Evolutionary conservation across 2,797 vertebrate species (phyloP).

Genomic region (Synaphobranchus kaupii): DNA sequence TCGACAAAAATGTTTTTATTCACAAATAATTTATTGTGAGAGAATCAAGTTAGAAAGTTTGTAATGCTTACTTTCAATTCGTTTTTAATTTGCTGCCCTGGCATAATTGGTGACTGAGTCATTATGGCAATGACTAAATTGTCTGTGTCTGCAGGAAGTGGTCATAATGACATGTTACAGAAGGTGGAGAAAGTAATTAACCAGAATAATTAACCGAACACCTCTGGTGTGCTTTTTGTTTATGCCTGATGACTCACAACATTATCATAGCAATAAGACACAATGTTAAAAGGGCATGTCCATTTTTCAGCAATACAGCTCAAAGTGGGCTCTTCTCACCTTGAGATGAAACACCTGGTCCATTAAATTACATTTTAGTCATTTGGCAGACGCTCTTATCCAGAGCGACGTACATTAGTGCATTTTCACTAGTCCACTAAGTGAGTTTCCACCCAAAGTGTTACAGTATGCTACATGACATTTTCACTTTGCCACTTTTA

Average conservation of each 20-base stretch:
- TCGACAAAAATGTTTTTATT: slow-evolving; percentile 19
- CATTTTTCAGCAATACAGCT: neutral
- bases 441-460: neutral
- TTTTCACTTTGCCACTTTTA: neutral
- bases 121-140: slow-evolving; percentile 55
- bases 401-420: too few species aligned
- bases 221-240: neutral
- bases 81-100: slow-evolving; percentile 56
- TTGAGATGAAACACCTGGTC: slow-evolving; percentile 13
- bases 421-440: neutral
- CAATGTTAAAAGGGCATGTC: slow-evolving; percentile 25
- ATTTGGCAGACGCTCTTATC: too few species aligned
- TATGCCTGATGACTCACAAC: neutral
- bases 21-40: slow-evolving; percentile 3
- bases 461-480: neutral
- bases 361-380: too few species aligned
- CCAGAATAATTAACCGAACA: slow-evolving; percentile 39
- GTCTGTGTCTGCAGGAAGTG: slow-evolving; percentile 50
- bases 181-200: slow-evolving; percentile 34
- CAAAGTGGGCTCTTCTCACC: slow-evolving; percentile 18
- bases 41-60: neutral
- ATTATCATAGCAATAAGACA: neutral
- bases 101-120: slow-evolving; percentile 55
- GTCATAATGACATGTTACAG: slow-evolving; percentile 52
- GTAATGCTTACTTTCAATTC: slow-evolving; percentile 42